Base-by-base conservation (phyloP, 2,888 invertebrate genomes). In the Eristalis arbustorum region DNA sequence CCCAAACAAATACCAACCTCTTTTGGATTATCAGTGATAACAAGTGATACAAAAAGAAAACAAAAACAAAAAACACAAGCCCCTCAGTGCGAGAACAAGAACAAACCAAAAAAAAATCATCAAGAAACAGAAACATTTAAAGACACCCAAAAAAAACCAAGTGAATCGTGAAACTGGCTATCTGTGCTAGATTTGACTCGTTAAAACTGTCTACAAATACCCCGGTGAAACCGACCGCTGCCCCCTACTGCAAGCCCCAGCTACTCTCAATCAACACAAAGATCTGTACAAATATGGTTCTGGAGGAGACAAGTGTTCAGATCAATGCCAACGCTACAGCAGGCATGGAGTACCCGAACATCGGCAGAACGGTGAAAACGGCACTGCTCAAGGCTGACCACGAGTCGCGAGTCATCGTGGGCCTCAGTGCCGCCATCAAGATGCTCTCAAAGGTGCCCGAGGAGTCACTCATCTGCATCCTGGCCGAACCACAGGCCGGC, bases 381-480 rank as follows among this genome's bases (percentile, higher is more conserved):
- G 92, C 92, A 22, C 90, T 93, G 8, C 85, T 91, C 3, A 90
- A 91, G 72, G 93, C 93, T 14, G 92, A 93, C 80, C 79, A 89
- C 2, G 93, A 93, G 79, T 91, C 92, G 5, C 92, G 93, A 71
- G 90, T 93, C 76, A 92, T 93, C 67, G 90, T 92, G 66, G 93
- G 93, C n/a, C 89, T 93, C n/a, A 89, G 91, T 40, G 92, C 91
- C 1, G 91, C 92, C 67, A 91, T 92, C 75, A 92, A 92, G 57
- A 90, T 91, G 73, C 90, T 93, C 10, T 91, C 93, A 57, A 92
- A 92, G 69, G 89, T 90, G 1, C 91, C 93, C 13, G 94, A 95
- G 79, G 95, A 95, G 8, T 95, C 95, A 0, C 93, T 96, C 0
- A 95, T 96, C 90, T 96, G 96, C 90, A 92, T 96, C 61, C 94